A percentile compares a stretch with the other conserved stretches of the same genome.
These are phyloP conservation scores for Sebastes hubbsi DNA, from an alignment of 2,797 vertebrate genomes.

Conservation along the genomic window DNA sequence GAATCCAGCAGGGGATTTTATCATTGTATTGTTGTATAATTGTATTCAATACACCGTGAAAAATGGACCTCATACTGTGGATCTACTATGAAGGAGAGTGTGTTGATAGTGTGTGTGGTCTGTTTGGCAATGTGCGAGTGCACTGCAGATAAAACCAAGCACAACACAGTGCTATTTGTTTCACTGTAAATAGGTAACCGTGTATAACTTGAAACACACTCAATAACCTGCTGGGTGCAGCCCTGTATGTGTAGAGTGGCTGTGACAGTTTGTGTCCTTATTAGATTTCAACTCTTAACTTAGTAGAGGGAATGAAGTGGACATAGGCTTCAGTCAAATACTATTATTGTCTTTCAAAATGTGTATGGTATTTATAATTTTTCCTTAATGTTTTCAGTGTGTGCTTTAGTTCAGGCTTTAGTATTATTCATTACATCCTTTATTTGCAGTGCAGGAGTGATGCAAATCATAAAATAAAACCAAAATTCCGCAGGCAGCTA, in stretches of 20 bases:
- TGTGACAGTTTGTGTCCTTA: conserved; percentile 3
- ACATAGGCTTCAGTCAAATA: not conserved
- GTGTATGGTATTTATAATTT: not conserved
- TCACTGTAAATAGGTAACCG: conserved; percentile 10
- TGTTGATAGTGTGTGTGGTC: conserved; percentile 14
- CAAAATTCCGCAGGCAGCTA: not conserved
- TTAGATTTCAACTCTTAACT: not conserved
- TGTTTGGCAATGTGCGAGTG: not conserved
- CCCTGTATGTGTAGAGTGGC: not conserved
- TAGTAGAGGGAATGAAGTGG: not conserved
- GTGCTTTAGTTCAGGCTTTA: not conserved
- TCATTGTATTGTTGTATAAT: not conserved
- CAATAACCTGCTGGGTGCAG: not conserved
- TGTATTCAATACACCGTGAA: conserved; percentile 21
- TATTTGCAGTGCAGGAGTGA: conserved; percentile 36
- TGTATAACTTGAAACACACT: conserved; percentile 23
- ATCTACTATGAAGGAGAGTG: not conserved
- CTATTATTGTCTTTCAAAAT: not conserved
- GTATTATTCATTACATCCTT: not conserved
- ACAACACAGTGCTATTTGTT: conserved; percentile 13
- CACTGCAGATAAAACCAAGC: conserved; percentile 11
- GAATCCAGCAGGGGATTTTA: conserved; percentile 13
- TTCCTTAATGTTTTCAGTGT: not conserved
- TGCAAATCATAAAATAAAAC: conserved; percentile 29
- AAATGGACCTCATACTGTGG: conserved; percentile 1